Evolutionary conservation across 2,113 vertebrate species (phyloP).

Genomic region (Hucho hucho): DNA sequence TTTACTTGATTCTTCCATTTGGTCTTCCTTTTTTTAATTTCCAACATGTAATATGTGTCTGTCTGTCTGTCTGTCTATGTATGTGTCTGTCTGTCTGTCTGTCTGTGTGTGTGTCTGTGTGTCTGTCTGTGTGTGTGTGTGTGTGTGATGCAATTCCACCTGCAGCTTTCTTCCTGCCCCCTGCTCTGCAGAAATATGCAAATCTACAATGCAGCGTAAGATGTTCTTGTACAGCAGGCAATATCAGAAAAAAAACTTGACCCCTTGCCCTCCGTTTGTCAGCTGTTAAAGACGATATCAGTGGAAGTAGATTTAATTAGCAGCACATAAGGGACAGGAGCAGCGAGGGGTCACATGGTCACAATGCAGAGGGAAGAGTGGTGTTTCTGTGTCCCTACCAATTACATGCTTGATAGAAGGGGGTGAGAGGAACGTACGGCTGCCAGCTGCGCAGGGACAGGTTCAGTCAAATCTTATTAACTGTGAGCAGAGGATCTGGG

Average conservation of each 20-base stretch:
- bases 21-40: background rate
- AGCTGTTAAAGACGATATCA: background rate
- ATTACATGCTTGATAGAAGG: background rate
- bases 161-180: background rate
- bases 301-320: background rate
- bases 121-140: background rate
- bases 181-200: background rate
- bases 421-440: background rate
- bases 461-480: slow-evolving; percentile 9
- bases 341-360: background rate
- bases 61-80: background rate
- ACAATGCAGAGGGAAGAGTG: background rate
- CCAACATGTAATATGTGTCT: background rate
- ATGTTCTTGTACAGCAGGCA: no score
- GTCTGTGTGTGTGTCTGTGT: background rate
- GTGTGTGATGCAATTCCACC: background rate
- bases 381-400: slow-evolving; percentile 2
- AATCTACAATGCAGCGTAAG: background rate
- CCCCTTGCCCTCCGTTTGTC: background rate
- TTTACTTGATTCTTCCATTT: background rate
- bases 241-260: background rate
- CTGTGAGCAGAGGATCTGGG: slow-evolving; percentile 4
- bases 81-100: background rate
- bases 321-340: background rate
- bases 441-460: background rate